Percentiles rank a stretch among this genome's conserved stretches.
Conservation (phyloP, 1,140 invertebrate genomes). For the Dreissena rostriformis region DNA sequence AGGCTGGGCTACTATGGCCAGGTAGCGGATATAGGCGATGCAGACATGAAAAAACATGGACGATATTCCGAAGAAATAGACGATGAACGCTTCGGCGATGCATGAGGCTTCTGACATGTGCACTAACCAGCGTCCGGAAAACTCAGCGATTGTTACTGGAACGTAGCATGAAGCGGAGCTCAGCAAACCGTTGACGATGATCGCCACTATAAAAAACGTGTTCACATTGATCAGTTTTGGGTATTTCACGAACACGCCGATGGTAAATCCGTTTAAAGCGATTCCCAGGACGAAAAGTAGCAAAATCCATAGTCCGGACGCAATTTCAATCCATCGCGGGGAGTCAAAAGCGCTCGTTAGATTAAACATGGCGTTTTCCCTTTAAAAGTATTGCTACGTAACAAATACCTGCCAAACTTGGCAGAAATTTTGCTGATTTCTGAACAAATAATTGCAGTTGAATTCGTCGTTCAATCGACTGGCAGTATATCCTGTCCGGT, state of each 20-base stretch:
- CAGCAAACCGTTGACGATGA: not conserved
- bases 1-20: not conserved
- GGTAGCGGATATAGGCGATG: not conserved
- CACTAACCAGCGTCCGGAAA: not conserved
- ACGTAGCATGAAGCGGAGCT: not conserved
- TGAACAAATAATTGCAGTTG: no score
- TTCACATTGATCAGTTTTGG: not conserved
- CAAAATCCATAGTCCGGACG: conserved; percentile 1
- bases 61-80: conserved; percentile 4
- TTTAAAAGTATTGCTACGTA: no score
- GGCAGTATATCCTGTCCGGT: no score
- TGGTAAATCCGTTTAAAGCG: not conserved
- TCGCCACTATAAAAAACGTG: not conserved
- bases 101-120: not conserved
- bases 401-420: no score
- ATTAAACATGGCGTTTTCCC: no score
- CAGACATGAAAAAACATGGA: conserved; percentile 13
- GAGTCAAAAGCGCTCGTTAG: not conserved
- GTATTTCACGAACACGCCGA: not conserved
- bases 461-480: no score
- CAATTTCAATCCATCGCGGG: not conserved
- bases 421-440: no score
- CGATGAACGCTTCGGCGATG: conserved; percentile 2
- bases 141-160: not conserved
- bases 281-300: not conserved